Percentiles rank a stretch among this genome's conserved stretches.
Conservation (phyloP, 2,113 vertebrate genomes). For the Bujurquina vittata region DNA sequence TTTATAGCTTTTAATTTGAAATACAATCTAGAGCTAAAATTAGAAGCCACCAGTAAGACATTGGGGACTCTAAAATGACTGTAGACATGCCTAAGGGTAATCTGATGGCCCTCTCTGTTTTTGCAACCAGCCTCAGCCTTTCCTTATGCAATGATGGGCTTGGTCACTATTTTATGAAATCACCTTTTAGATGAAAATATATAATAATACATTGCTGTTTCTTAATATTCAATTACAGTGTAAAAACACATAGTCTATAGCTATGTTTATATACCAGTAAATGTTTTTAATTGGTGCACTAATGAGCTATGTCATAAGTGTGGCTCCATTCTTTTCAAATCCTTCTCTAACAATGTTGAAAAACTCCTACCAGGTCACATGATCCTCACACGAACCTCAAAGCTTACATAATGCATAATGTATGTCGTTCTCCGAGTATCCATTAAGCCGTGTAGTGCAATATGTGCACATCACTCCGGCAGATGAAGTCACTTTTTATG, state of each 20-base stretch:
- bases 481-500: constrained; percentile 5
- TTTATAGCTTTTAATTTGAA: neutral
- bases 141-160: neutral
- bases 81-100: neutral
- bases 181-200: neutral
- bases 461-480: constrained; percentile 8
- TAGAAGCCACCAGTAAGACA: neutral
- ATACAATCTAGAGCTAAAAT: neutral
- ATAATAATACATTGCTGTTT: neutral
- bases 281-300: neutral
- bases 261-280: neutral
- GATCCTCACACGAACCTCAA: neutral
- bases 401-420: constrained; percentile 22
- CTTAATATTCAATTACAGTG: neutral
- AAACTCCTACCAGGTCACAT: neutral
- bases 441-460: constrained; percentile 20
- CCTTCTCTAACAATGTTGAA: neutral
- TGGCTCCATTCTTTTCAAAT: neutral
- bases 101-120: neutral
- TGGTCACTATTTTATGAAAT: neutral
- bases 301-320: neutral
- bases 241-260: too few relatives aligned
- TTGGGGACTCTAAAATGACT: neutral
- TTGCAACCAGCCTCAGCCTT: neutral
- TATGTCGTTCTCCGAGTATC: constrained; percentile 16